A percentile compares a stretch with the other conserved stretches of the same genome.
phyloP scores from a whole-genome alignment of 2,113 vertebrate genomes.

The Athene cunicularia region DNA sequence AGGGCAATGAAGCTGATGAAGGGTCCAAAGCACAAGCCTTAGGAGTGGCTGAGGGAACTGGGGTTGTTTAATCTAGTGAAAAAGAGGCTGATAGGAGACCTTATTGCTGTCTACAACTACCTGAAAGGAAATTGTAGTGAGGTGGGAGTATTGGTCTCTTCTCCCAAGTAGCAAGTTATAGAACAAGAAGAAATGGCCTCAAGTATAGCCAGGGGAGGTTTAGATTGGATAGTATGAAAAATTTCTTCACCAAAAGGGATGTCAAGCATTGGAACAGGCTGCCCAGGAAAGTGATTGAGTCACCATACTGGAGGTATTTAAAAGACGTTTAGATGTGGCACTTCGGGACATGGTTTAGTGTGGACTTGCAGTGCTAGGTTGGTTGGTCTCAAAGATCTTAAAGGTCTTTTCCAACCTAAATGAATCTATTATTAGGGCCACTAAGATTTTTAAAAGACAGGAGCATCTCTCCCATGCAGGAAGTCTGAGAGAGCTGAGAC shows the following conservation, averaged over 20 bases:
- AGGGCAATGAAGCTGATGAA: too few relatives aligned
- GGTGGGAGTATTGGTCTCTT: too few relatives aligned
- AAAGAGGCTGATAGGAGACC: too few relatives aligned
- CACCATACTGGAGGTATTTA: background rate
- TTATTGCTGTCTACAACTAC: too few relatives aligned
- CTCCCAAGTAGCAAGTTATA: too few relatives aligned
- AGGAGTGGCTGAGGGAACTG: too few relatives aligned
- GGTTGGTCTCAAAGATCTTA: background rate
- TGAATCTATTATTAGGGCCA: background rate
- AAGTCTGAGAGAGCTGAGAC: background rate
- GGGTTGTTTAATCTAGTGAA: too few relatives aligned
- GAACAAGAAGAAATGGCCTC: too few relatives aligned
- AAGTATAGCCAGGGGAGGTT: background rate
- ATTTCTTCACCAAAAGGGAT: background rate
- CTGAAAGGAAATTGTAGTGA: too few relatives aligned
- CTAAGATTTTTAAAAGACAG: background rate
- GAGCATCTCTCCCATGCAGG: background rate
- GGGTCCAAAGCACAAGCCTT: too few relatives aligned
- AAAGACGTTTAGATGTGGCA: background rate
- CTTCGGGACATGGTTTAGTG: background rate
- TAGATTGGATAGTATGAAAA: background rate
- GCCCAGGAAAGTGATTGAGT: background rate
- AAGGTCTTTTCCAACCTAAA: background rate
- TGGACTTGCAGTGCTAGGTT: background rate
- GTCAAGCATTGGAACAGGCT: background rate